phyloP scores from a whole-genome alignment of 1,140 invertebrate genomes.

The Sitobion miscanthi region DNA sequence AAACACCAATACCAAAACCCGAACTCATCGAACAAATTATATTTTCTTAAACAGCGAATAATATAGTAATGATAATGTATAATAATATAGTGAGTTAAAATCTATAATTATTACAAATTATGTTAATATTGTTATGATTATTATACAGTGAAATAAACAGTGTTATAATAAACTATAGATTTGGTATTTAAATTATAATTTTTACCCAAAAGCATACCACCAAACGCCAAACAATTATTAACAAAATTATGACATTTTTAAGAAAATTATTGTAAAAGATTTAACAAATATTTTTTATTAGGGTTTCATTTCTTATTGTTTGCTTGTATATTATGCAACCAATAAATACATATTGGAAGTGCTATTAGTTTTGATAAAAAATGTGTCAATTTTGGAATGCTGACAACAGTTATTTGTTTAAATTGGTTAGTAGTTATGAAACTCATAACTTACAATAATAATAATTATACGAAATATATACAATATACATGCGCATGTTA shows the following conservation, averaged over 20 bases:
- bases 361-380: background rate
- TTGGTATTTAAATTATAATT: background rate
- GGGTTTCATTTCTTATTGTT: background rate
- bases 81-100: too few species aligned
- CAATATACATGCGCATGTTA: background rate
- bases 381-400: background rate
- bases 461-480: background rate
- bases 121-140: too few species aligned
- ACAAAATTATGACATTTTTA: background rate
- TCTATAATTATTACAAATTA: too few species aligned
- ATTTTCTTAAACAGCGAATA: too few species aligned
- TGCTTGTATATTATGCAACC: background rate
- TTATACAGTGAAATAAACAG: background rate
- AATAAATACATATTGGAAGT: background rate
- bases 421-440: background rate
- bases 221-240: background rate
- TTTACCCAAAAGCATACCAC: background rate
- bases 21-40: too few species aligned
- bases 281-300: background rate
- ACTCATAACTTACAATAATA: background rate
- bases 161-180: background rate
- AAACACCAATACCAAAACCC: too few species aligned
- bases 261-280: background rate
- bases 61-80: too few species aligned
- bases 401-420: background rate